These are phyloP conservation scores for Alcedo quadribrachys DNA, from an alignment of 2,797 vertebrate species.

Conservation along the genomic window DNA sequence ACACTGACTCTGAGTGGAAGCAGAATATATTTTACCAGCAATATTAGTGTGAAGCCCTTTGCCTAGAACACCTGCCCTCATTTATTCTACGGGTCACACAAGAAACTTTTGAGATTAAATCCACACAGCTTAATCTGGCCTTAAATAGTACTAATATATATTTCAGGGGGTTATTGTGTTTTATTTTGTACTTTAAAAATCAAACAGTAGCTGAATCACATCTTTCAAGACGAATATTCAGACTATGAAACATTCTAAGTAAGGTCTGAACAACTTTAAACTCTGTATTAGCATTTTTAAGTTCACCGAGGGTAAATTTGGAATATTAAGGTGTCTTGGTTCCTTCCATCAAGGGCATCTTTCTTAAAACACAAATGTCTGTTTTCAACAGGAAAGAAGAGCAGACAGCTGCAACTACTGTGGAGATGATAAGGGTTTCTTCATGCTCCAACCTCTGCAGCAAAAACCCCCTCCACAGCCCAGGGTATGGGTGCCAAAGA, in stretches of 20 bases:
- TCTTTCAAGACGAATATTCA: not conserved
- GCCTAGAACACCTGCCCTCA: not conserved
- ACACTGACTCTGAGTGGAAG: not conserved
- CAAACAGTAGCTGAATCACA: not conserved
- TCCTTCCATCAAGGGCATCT: not conserved
- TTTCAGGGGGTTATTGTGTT: not conserved
- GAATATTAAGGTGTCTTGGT: not conserved
- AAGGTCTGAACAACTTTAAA: not conserved
- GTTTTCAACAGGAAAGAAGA: not conserved
- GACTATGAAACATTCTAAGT: not conserved
- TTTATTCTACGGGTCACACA: accelerated
- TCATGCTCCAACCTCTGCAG: slow-evolving; percentile 10
- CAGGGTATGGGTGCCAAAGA: slow-evolving; percentile 6
- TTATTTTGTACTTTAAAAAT: not conserved
- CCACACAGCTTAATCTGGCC: not conserved
- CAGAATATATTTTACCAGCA: not conserved
- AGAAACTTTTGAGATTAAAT: not conserved
- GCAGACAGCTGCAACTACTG: not conserved
- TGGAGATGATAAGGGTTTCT: not conserved
- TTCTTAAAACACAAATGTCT: not conserved
- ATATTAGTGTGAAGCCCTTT: not conserved
- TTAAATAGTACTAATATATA: accelerated
- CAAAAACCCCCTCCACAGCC: not conserved
- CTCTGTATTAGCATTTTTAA: not conserved
- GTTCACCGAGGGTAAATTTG: not conserved